Evolutionary conservation across 2,888 invertebrate genomes (phyloP).

Genomic region (Diachrysia chrysitis): DNA sequence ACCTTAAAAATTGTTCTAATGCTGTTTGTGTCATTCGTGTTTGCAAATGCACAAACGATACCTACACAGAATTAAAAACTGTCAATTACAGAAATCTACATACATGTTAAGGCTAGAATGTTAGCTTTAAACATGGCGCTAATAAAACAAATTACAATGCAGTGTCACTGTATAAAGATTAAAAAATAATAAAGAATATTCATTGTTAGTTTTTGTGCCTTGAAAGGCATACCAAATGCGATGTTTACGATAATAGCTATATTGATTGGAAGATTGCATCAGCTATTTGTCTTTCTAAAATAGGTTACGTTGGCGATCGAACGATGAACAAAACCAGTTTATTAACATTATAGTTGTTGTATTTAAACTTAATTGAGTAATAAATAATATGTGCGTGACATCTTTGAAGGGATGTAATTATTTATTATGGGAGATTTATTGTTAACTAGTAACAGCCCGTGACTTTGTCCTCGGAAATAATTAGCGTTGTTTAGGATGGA

Average conservation of each 20-base stretch:
- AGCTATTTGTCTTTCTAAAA: slow-evolving; percentile 42
- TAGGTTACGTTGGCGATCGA: slow-evolving; percentile 40
- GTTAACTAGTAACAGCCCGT: background rate
- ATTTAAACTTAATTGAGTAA: slow-evolving; percentile 34
- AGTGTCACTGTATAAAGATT: too few relatives aligned
- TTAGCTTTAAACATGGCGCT: too few relatives aligned
- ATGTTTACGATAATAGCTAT: slow-evolving; percentile 46
- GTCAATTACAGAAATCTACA: too few relatives aligned
- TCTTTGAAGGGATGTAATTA: slow-evolving; percentile 3
- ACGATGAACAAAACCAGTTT: slow-evolving; percentile 42
- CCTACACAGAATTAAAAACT: too few relatives aligned
- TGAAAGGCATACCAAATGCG: slow-evolving; percentile 45
- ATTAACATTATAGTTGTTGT: slow-evolving; percentile 36
- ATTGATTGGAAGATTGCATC: slow-evolving; percentile 42
- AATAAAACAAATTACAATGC: too few relatives aligned
- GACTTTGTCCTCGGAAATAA: background rate
- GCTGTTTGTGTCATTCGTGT: too few relatives aligned
- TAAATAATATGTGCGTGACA: slow-evolving; percentile 18
- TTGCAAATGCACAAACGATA: too few relatives aligned
- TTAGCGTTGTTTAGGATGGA: background rate
- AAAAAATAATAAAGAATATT: background rate
- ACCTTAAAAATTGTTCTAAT: too few relatives aligned
- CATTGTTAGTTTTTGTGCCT: slow-evolving; percentile 19
- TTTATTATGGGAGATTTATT: background rate
- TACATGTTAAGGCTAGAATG: too few relatives aligned